phyloP scores from a whole-genome alignment of 2,797 vertebrate genomes.

The Microctenopoma stevenorrisi region DNA sequence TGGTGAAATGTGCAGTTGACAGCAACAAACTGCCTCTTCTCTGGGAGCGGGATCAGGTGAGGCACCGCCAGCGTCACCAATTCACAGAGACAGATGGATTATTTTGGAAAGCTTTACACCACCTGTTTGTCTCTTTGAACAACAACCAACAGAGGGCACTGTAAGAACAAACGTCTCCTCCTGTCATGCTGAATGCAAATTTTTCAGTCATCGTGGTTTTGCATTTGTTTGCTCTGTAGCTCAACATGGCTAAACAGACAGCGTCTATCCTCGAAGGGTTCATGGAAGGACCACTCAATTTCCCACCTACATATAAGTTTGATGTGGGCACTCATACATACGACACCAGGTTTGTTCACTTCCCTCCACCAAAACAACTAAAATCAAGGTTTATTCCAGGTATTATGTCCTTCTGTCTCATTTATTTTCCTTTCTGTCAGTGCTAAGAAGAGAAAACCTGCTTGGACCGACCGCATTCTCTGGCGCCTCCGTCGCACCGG shows the following conservation, averaged over 20 bases:
- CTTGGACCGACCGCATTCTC: constrained; percentile 97
- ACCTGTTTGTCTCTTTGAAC: constrained; percentile 12
- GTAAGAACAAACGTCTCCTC: not conserved
- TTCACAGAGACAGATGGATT: not conserved
- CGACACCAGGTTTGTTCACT: constrained; percentile 90
- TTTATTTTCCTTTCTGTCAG: constrained; percentile 69
- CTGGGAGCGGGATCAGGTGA: constrained; percentile 98
- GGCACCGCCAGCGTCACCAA: constrained; percentile 1
- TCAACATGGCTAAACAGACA: constrained; percentile 94
- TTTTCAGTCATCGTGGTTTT: not conserved
- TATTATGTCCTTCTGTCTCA: not conserved
- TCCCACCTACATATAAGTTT: constrained; percentile 97
- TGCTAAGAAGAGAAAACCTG: constrained; percentile 96
- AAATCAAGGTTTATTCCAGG: not conserved
- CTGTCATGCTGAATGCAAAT: not conserved
- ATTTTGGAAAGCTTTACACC: constrained; percentile 24
- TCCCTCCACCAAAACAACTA: not conserved
- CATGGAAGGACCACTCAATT: constrained; percentile 91
- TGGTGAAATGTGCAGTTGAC: constrained; percentile 96
- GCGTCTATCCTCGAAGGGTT: constrained; percentile 94
- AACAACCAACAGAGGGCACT: constrained; percentile 63
- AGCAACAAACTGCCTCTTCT: constrained; percentile 92
- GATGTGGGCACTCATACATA: constrained; percentile 97
- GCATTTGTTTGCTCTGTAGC: constrained; percentile 76
- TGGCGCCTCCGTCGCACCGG: constrained; percentile 92